phyloP scores from a whole-genome alignment of 35 echinoderm and acorn worm genomes.

The Strongylocentrotus purpuratus region DNA sequence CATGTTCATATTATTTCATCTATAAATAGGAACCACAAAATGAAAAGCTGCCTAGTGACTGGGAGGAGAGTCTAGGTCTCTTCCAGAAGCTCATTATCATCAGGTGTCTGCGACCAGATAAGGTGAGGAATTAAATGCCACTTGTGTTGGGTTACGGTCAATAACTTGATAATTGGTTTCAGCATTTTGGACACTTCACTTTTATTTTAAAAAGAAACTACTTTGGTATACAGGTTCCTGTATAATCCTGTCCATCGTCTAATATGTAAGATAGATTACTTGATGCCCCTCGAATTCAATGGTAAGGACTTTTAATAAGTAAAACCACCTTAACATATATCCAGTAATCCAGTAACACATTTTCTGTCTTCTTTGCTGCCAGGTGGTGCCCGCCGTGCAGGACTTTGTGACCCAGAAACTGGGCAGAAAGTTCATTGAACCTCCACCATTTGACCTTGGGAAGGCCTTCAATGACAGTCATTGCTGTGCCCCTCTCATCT shows the following conservation, averaged over 20 bases:
- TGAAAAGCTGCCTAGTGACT: slow-evolving; percentile 78
- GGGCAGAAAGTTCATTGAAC: slow-evolving; percentile 91
- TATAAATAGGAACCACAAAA: slow-evolving; percentile 84
- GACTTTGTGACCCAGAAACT: slow-evolving; percentile 96
- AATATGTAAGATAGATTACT: too few species aligned
- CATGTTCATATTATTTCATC: not conserved
- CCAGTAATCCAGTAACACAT: not conserved
- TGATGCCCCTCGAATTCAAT: too few species aligned
- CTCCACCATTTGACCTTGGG: slow-evolving; percentile 95
- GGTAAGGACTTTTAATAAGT: too few species aligned
- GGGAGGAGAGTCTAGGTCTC: slow-evolving; percentile 82
- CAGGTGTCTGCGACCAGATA: slow-evolving; percentile 95
- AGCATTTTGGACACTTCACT: too few species aligned
- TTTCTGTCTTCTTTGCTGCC: not conserved
- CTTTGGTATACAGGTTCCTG: too few species aligned
- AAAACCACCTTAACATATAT: too few species aligned
- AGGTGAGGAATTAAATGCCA: slow-evolving; percentile 51
- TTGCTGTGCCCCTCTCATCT: slow-evolving; percentile 94
- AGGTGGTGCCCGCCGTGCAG: slow-evolving; percentile 87
- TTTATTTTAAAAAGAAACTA: too few species aligned
- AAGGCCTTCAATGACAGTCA: slow-evolving; percentile 97
- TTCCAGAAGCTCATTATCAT: slow-evolving; percentile 92
- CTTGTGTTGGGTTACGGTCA: not conserved
- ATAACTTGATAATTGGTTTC: too few species aligned
- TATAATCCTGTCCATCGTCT: too few species aligned